Evolutionary conservation across 2,888 invertebrate species (phyloP).

Genomic region (Sphinx pinastri): DNA sequence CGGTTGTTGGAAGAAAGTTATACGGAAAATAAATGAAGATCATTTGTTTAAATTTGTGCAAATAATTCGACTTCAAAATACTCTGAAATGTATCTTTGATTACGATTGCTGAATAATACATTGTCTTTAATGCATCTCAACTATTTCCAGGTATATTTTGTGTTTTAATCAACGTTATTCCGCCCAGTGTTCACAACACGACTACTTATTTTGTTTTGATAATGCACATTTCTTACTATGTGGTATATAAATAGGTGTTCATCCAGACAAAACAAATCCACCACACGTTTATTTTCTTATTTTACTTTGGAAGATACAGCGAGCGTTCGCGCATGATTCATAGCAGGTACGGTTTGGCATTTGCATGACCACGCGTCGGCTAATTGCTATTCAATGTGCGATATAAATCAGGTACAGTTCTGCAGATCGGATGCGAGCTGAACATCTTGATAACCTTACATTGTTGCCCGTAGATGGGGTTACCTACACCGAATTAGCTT

Average conservation of each 20-base stretch:
- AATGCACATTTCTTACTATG: constrained; percentile 24
- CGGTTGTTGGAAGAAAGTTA: not conserved
- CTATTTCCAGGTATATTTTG: not conserved
- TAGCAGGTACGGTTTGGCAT: constrained; percentile 59
- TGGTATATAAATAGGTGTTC: constrained; percentile 36
- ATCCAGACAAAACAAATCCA: constrained; percentile 51
- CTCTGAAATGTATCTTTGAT: not conserved
- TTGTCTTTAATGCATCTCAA: not conserved
- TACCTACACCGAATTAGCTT: constrained; percentile 25
- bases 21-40: not conserved
- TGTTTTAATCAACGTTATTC: not conserved
- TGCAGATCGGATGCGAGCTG: constrained; percentile 46
- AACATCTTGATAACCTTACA: constrained; percentile 51
- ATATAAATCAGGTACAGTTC: constrained; percentile 67
- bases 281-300: constrained; percentile 51
- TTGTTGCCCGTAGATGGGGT: constrained; percentile 32
- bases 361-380: constrained; percentile 67
- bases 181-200: not conserved
- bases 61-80: not conserved
- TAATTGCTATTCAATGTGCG: constrained; percentile 71
- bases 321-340: constrained; percentile 66
- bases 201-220: constrained; percentile 8
- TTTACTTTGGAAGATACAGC: constrained; percentile 51
- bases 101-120: not conserved
- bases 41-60: not conserved